Evolutionary conservation across 2,888 invertebrate species (phyloP), one percentile per base, ranked within the genome.

Genomic region (Cryptus armator): DNA sequence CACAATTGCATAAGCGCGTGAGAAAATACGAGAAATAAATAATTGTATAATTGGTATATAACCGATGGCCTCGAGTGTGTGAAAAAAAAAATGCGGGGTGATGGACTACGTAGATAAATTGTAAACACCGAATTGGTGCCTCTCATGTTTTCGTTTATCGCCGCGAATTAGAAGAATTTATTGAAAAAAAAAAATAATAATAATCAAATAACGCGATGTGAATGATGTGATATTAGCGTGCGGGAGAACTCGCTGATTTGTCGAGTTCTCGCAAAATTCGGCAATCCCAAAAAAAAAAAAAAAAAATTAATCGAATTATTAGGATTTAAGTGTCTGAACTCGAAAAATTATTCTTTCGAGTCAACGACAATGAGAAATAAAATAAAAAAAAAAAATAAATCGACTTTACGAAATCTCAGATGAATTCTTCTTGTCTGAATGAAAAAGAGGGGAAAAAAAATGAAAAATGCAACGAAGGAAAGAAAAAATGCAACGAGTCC

Each of bases 401-500:
- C 14, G 14, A 37, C 70, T 70, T 16, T 7, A 7, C 64, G 64
- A 75, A 53, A 76, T 66, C 46, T 56, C 5, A 56, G 43, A 46
- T 70, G 72, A 7, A 12, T 48, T 19, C 48, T 82, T 83, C 46
- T 70, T 85, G 85, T 71, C 64, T 59, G 81, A 80, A 79, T 48
- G 75, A 64, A 46, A 51, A 19, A 56, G 43, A 51, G 32, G 32
- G 19, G 16, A 24, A 64, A 53, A 53, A 29, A 3, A 37, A 71
- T 10, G n/a, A 67, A n/a, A 56, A 81, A 86, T 68, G 29, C 72
- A 76, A 85, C 46, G 68, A 72, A 44, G 53, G 53, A 64, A 74
- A 72, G 14, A 80, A 59, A 78, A 79, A 72, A 80, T 77, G 83
- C 87, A 87, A 89, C 89, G 90, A 91, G 92, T 93, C 91, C 91